phyloP scores from a whole-genome alignment of 2,113 vertebrate species.

The Scatophagus argus region DNA sequence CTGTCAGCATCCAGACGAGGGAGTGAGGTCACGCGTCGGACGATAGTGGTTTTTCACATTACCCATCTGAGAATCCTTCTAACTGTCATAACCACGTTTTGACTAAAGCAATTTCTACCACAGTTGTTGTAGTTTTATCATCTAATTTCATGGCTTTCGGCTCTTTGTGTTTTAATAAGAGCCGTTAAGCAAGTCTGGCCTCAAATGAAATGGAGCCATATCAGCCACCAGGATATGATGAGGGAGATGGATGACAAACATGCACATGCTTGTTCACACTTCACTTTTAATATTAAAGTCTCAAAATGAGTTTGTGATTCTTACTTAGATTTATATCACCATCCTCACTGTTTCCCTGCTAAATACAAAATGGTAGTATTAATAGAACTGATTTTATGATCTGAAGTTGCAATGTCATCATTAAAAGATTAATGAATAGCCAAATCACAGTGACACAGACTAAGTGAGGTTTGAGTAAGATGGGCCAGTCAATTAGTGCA shows the following conservation, averaged over 20 bases:
- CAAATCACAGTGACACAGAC: not conserved
- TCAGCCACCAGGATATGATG: conserved; percentile 27
- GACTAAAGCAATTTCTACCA: conserved; percentile 64
- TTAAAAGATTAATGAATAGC: not conserved
- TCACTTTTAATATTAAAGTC: not conserved
- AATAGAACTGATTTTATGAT: not conserved
- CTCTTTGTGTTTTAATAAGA: conserved; percentile 65
- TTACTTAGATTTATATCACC: not conserved
- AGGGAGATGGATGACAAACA: not conserved
- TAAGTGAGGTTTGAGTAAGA: not conserved
- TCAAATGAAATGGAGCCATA: conserved; percentile 48
- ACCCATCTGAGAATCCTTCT: conserved; percentile 37
- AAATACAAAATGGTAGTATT: not conserved
- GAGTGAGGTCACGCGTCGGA: conserved; percentile 30
- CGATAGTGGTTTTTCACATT: conserved; percentile 23
- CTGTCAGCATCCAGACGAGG: not conserved
- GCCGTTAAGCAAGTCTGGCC: conserved; percentile 56
- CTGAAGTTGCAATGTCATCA: not conserved
- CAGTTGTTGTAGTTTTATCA: conserved; percentile 71
- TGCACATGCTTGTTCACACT: not conserved
- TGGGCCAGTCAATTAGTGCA: not conserved
- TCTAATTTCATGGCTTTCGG: conserved; percentile 70
- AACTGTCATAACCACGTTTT: conserved; percentile 62
- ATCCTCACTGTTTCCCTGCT: not conserved
- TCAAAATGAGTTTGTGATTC: not conserved